Conservation (phyloP, 37 sponge, comb jelly and placozoan species). For the Amphimedon queenslandica region DNA sequence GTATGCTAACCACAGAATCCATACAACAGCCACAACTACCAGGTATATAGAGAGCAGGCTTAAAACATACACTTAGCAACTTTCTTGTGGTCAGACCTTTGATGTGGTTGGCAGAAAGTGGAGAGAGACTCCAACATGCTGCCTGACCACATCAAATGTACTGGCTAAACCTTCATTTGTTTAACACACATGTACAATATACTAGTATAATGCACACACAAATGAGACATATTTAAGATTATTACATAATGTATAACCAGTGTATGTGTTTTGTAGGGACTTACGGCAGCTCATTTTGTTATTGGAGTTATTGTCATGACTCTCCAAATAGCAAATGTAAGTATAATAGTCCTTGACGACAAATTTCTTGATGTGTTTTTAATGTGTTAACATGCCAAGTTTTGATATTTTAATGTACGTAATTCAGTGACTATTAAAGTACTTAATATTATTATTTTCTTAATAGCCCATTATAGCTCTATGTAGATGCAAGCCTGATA, state of each 20-base stretch:
- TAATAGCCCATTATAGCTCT: slow-evolving; percentile 4
- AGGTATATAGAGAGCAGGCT: too few species aligned
- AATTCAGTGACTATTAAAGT: too few species aligned
- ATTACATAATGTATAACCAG: too few species aligned
- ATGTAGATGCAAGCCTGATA: neutral
- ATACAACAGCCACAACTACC: too few species aligned
- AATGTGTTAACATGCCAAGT: neutral
- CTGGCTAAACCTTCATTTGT: neutral
- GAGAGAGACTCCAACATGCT: too few species aligned
- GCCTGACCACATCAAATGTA: neutral
- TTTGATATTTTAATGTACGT: too few species aligned
- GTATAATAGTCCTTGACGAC: neutral
- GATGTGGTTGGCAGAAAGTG: too few species aligned
- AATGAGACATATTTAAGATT: too few species aligned
- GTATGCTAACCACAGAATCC: too few species aligned
- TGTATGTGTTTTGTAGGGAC: neutral
- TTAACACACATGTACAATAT: neutral
- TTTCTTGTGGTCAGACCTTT: too few species aligned
- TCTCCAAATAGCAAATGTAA: slow-evolving; percentile 65
- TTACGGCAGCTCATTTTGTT: slow-evolving; percentile 42
- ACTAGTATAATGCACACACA: too few species aligned
- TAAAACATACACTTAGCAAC: too few species aligned
- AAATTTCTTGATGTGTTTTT: neutral
- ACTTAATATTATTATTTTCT: neutral
- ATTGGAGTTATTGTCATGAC: slow-evolving; percentile 52